A percentile compares a stretch with the other conserved stretches of the same genome.
These are phyloP conservation scores for Chironomus tentans DNA, from an alignment of 2,888 invertebrate genomes.

Conservation along the genomic window DNA sequence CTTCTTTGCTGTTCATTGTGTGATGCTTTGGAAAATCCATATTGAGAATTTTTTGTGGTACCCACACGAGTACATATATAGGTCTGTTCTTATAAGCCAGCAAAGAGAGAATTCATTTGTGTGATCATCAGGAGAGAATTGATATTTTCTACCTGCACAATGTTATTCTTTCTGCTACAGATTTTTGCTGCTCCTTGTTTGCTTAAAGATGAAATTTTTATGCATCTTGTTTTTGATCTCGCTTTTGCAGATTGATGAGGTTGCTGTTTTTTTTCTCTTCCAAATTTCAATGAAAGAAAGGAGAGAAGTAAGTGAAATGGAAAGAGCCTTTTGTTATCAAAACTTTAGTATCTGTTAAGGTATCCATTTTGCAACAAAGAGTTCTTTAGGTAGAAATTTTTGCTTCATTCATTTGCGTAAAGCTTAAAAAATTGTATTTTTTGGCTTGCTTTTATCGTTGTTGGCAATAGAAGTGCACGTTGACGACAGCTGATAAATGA, in stretches of 20 bases:
- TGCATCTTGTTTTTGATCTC: constrained; percentile 17
- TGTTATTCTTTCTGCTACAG: not conserved
- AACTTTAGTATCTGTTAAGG: too few relatives aligned
- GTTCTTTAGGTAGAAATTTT: too few relatives aligned
- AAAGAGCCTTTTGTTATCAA: constrained; percentile 17
- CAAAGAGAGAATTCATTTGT: not conserved
- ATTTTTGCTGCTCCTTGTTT: not conserved
- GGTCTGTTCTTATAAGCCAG: not conserved
- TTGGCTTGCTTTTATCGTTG: not conserved
- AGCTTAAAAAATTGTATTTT: too few relatives aligned
- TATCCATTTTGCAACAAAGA: too few relatives aligned
- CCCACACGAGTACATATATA: not conserved
- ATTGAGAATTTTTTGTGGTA: not conserved
- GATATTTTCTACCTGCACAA: constrained; percentile 19
- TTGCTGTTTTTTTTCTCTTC: not conserved
- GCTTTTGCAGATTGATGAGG: constrained; percentile 6
- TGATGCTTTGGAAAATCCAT: too few relatives aligned
- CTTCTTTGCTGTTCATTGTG: not conserved
- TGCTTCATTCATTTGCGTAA: too few relatives aligned
- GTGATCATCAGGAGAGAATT: not conserved
- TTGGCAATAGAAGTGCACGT: constrained; percentile 18
- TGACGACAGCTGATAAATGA: constrained; percentile 19
- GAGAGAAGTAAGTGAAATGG: not conserved
- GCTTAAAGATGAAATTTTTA: constrained; percentile 19
- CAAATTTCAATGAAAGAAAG: not conserved